These are phyloP conservation scores for Perizoma flavofasciatum DNA, from an alignment of 2,888 invertebrate genomes.

Conservation along the genomic window DNA sequence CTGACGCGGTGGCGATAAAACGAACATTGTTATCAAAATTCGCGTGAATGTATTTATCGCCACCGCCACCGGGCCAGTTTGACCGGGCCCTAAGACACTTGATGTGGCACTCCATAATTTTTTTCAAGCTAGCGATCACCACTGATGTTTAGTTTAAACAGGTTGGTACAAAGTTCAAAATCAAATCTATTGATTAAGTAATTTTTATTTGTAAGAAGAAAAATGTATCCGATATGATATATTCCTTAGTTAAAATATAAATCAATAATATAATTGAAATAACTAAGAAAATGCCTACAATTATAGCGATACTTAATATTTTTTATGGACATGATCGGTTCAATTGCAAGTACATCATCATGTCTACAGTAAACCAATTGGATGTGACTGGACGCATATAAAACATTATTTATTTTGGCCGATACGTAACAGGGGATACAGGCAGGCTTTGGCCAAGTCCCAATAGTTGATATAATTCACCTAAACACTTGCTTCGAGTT, in stretches of 20 bases:
- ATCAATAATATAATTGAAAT: neutral
- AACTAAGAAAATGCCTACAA: neutral
- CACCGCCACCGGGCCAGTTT: too few relatives aligned
- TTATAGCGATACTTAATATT: neutral
- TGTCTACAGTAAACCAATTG: slow-evolving; percentile 12
- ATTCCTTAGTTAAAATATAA: neutral
- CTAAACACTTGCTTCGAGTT: slow-evolving; percentile 45
- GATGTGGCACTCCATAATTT: too few relatives aligned
- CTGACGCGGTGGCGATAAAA: too few relatives aligned
- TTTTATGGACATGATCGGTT: neutral
- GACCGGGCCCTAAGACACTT: too few relatives aligned
- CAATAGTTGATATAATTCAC: slow-evolving; percentile 60
- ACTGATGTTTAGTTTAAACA: neutral
- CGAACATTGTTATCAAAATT: neutral
- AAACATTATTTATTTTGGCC: slow-evolving; percentile 60
- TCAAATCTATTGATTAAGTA: neutral
- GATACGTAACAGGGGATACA: slow-evolving; percentile 46
- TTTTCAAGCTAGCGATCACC: neutral
- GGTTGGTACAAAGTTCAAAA: neutral
- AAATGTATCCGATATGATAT: neutral
- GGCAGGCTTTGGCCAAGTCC: slow-evolving; percentile 48
- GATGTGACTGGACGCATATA: slow-evolving; percentile 23
- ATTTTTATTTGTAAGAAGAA: neutral
- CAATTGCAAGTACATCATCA: slow-evolving; percentile 5
- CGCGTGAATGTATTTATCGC: too few relatives aligned